These are phyloP conservation scores for Pyralis farinalis DNA, from an alignment of 2,888 invertebrate species.

Conservation along the genomic window DNA sequence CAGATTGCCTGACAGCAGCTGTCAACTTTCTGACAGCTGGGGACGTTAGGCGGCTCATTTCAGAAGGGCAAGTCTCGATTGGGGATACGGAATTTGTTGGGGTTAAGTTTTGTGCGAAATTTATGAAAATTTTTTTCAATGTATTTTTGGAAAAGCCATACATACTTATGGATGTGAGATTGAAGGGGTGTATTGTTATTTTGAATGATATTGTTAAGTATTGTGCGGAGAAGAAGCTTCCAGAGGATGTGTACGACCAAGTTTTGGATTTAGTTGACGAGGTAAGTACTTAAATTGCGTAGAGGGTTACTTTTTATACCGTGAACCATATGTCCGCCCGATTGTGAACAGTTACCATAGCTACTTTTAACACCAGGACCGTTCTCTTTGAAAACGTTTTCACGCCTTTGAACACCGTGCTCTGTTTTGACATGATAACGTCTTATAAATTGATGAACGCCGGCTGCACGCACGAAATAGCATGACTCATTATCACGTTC, in stretches of 20 bases:
- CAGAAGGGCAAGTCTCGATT: constrained; percentile 19
- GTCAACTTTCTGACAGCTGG: constrained; percentile 22
- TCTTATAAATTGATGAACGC: no score
- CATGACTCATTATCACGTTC: no score
- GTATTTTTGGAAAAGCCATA: constrained; percentile 28
- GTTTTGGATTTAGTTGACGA: constrained; percentile 36
- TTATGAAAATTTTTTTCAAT: constrained; percentile 29
- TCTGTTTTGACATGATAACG: no score
- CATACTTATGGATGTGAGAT: constrained; percentile 25
- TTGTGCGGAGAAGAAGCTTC: constrained; percentile 25
- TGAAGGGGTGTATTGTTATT: constrained; percentile 22
- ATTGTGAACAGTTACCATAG: no score
- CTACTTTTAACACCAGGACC: no score
- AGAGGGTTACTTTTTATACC: no score
- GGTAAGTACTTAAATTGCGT: constrained; percentile 36
- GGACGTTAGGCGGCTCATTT: constrained; percentile 26
- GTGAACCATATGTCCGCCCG: no score
- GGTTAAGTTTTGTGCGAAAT: constrained; percentile 27
- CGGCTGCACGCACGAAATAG: no score
- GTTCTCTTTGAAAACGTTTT: no score
- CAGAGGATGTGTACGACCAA: constrained; percentile 21
- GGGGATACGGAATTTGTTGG: constrained; percentile 22
- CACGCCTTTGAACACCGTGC: no score
- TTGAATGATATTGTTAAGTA: constrained; percentile 35
- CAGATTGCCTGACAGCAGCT: constrained; percentile 33